Percentiles rank a stretch among this genome's conserved stretches.
These are phyloP conservation scores for Formica selysi DNA, from an alignment of 1,140 invertebrate species.

Conservation along the genomic window DNA sequence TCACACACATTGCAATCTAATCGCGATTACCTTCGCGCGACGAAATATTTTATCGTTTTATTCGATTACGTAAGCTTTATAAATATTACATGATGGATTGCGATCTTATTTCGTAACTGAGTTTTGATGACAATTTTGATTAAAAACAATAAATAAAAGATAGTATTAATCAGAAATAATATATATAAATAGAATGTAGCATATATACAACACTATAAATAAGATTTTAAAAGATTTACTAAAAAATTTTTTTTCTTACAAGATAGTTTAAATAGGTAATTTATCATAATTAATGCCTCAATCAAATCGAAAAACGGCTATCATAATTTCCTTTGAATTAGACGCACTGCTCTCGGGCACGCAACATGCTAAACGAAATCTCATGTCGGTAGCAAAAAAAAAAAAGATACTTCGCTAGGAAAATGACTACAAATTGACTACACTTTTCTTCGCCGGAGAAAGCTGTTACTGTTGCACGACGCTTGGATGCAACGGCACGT, in stretches of 20 bases:
- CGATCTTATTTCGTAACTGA: no score
- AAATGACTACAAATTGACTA: slow-evolving; percentile 2
- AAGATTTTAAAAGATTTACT: no score
- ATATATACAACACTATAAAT: no score
- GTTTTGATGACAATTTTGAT: no score
- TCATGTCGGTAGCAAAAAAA: background rate
- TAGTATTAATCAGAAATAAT: no score
- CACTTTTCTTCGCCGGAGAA: slow-evolving; percentile 26
- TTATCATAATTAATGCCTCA: background rate
- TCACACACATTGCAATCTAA: background rate
- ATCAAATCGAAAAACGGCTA: background rate
- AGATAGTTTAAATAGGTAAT: background rate
- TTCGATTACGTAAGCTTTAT: background rate
- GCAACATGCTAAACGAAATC: slow-evolving; percentile 15
- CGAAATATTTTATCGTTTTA: background rate
- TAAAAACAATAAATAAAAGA: no score
- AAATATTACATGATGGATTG: background rate
- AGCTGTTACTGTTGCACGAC: background rate
- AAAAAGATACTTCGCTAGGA: background rate
- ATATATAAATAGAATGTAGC: no score
- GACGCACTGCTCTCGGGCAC: background rate
- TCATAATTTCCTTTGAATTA: background rate
- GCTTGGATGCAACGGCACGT: slow-evolving; percentile 32
- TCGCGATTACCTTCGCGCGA: background rate
- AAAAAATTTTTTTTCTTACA: background rate